A percentile compares a stretch with the other conserved stretches of the same genome.
These are phyloP conservation scores for Neoniphon sammara DNA, from an alignment of 2,797 vertebrate genomes.

Conservation along the genomic window DNA sequence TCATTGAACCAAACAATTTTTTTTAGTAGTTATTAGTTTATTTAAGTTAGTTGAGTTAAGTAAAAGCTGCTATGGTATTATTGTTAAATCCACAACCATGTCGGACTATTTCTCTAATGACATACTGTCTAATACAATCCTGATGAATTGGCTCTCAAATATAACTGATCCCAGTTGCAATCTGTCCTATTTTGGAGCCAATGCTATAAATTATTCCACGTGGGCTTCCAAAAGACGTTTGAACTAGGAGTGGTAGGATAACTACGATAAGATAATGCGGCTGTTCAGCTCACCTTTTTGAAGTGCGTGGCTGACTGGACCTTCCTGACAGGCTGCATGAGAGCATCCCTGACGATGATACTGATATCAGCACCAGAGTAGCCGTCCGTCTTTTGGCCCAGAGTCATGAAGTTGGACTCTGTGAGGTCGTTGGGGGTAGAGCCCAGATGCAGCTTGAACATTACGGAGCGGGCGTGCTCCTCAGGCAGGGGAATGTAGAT, in stretches of 20 bases:
- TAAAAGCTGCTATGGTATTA: too few relatives aligned
- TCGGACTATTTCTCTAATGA: not conserved
- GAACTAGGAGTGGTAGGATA: not conserved
- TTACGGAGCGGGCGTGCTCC: constrained; percentile 86
- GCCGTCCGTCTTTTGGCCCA: constrained; percentile 89
- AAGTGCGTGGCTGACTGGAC: constrained; percentile 96
- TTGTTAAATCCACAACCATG: too few relatives aligned
- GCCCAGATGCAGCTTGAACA: constrained; percentile 93
- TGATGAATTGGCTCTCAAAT: not conserved
- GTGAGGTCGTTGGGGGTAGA: constrained; percentile 85
- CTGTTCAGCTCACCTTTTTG: constrained; percentile 84
- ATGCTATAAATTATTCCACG: not conserved
- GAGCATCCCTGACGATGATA: constrained; percentile 91
- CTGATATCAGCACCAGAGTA: constrained; percentile 96
- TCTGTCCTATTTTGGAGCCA: not conserved
- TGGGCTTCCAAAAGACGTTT: not conserved
- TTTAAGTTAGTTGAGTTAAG: too few relatives aligned
- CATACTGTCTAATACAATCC: not conserved
- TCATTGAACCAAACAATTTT: too few relatives aligned
- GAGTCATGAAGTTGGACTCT: constrained; percentile 85
- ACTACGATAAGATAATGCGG: not conserved
- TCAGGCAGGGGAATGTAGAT: constrained; percentile 88
- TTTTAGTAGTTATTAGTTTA: too few relatives aligned
- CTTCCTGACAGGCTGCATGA: constrained; percentile 96
- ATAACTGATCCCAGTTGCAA: not conserved